These are phyloP conservation scores for Athalia cordata DNA, from an alignment of 2,888 invertebrate species.

Conservation along the genomic window DNA sequence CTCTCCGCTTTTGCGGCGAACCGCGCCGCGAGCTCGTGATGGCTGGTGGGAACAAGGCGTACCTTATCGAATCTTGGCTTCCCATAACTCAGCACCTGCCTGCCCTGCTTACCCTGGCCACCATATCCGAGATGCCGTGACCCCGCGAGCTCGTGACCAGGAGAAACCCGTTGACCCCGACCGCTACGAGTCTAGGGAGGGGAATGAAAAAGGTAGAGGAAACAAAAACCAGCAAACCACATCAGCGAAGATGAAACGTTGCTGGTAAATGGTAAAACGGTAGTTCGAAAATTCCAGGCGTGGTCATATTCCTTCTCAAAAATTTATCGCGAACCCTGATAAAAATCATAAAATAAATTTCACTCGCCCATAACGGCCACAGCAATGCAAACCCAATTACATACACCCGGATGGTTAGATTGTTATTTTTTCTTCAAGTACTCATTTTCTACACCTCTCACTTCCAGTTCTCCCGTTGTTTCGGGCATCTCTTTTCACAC, in stretches of 20 bases:
- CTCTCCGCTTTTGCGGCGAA: neutral
- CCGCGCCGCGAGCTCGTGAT: neutral
- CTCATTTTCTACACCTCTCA: too few relatives aligned
- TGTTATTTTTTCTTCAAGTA: too few relatives aligned
- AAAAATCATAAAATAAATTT: neutral
- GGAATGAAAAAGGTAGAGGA: neutral
- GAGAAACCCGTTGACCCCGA: conserved; percentile 41
- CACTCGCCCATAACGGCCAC: neutral
- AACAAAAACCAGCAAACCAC: neutral
- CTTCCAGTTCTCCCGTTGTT: too few relatives aligned
- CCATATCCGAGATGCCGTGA: conserved; percentile 31
- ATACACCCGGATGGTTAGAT: too few relatives aligned
- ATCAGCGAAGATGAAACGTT: neutral
- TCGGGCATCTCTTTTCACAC: neutral
- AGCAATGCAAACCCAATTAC: too few relatives aligned
- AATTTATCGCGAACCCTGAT: neutral
- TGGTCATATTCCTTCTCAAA: conserved; percentile 4
- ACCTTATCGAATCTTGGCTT: conserved; percentile 40
- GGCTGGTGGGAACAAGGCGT: conserved; percentile 26
- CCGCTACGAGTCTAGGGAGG: conserved; percentile 22
- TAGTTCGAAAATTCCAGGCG: conserved; percentile 34
- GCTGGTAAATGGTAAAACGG: conserved; percentile 26
- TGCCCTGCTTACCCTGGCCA: conserved; percentile 34
- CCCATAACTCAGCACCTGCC: conserved; percentile 43
- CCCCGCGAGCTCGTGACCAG: conserved; percentile 38